These are phyloP conservation scores for Fragum sueziense DNA, from an alignment of 2,888 invertebrate species.

Conservation along the genomic window DNA sequence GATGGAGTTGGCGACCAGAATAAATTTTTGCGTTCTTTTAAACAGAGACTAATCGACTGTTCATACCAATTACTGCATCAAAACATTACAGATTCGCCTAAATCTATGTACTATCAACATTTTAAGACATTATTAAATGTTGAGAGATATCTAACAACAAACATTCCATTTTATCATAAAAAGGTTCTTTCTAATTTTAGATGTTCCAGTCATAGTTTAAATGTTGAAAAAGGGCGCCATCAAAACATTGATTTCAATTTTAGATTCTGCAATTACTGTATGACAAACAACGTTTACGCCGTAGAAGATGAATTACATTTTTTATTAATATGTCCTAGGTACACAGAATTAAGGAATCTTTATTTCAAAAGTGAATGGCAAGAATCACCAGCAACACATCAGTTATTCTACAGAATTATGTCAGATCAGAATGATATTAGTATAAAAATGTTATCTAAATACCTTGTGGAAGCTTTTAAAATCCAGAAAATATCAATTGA, in stretches of 20 bases:
- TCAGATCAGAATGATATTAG: too few relatives aligned
- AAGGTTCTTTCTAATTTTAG: constrained; percentile 15
- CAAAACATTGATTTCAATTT: background rate
- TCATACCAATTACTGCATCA: background rate
- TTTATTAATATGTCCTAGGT: background rate
- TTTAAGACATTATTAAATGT: constrained; percentile 21
- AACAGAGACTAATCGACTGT: constrained; percentile 15
- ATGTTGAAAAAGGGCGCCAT: constrained; percentile 23
- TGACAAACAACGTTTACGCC: background rate
- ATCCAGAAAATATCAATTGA: too few relatives aligned
- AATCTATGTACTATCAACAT: constrained; percentile 9
- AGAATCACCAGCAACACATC: too few relatives aligned
- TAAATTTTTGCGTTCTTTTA: background rate
- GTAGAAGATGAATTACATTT: constrained; percentile 24
- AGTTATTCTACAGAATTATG: too few relatives aligned
- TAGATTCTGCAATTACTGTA: constrained; percentile 3
- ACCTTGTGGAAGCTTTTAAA: too few relatives aligned
- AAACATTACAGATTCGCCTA: constrained; percentile 2
- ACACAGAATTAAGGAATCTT: background rate
- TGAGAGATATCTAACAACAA: constrained; percentile 23
- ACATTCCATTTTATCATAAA: constrained; percentile 14
- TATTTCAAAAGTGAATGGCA: too few relatives aligned
- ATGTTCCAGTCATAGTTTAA: constrained; percentile 23
- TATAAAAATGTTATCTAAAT: too few relatives aligned
- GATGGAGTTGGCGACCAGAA: constrained; percentile 16